Evolutionary conservation across 2,113 vertebrate genomes (phyloP).

Genomic region (Pontoporia blainvillei): DNA sequence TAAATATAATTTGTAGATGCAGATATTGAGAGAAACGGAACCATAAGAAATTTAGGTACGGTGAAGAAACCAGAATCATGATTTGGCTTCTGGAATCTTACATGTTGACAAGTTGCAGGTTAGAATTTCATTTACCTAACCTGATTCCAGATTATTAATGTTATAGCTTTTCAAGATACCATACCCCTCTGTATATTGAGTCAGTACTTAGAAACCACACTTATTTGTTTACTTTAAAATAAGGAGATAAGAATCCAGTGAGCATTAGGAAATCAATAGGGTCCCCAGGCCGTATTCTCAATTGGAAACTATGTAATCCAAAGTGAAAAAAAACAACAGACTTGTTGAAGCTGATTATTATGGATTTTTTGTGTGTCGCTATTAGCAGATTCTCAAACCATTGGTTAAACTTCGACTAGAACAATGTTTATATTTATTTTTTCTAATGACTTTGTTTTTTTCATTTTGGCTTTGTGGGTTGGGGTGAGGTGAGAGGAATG

Average conservation of each 20-base stretch:
- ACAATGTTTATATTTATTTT: not conserved
- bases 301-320: not conserved
- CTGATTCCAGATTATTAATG: not conserved
- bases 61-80: not conserved
- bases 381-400: not conserved
- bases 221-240: constrained; percentile 31
- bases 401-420: constrained; percentile 41
- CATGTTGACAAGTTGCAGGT: not conserved
- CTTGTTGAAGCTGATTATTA: not conserved
- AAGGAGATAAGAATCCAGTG: not conserved
- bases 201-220: not conserved
- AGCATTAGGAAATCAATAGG: not conserved
- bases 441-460: not conserved
- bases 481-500: not conserved
- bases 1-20: not conserved
- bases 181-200: not conserved
- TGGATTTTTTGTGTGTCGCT: not conserved
- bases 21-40: not conserved
- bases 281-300: not conserved
- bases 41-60: not conserved
- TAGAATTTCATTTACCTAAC: not conserved
- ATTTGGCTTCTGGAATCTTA: not conserved
- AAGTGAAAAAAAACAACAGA: not conserved
- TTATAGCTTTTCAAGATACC: not conserved
- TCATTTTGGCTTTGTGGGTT: not conserved